Conservation (phyloP, 1,140 invertebrate genomes). For the Sitophilus oryzae region DNA sequence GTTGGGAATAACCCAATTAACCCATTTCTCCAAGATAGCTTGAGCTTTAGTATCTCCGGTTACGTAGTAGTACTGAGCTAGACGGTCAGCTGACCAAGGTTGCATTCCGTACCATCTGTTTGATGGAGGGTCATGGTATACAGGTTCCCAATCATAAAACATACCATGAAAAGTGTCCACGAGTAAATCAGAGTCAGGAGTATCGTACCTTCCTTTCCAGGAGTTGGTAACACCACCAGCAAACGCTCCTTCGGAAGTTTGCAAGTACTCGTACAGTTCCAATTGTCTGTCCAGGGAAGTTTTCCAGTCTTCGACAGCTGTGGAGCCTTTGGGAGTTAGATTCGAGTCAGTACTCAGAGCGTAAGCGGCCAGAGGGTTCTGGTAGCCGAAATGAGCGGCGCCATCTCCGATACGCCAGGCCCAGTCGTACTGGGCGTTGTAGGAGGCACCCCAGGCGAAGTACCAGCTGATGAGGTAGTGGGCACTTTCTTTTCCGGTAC, state of each 20-base stretch:
- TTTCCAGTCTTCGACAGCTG: constrained; percentile 21
- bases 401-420: constrained; percentile 24
- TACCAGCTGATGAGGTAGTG: constrained; percentile 25
- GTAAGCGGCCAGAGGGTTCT: constrained; percentile 25
- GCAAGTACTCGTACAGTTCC: constrained; percentile 24
- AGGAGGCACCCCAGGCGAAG: constrained; percentile 21
- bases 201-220: constrained; percentile 26
- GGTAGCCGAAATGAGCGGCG: constrained; percentile 23
- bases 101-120: constrained; percentile 29
- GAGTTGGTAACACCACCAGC: constrained; percentile 25
- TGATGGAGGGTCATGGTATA: constrained; percentile 24
- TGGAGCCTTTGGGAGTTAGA: constrained; percentile 20
- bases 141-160: constrained; percentile 28
- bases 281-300: constrained; percentile 25
- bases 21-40: constrained; percentile 24
- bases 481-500: constrained; percentile 21
- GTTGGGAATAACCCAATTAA: constrained; percentile 14
- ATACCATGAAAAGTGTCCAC: constrained; percentile 22
- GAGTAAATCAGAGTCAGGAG: constrained; percentile 14
- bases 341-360: constrained; percentile 15
- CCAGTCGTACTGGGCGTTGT: constrained; percentile 10
- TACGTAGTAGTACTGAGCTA: constrained; percentile 27
- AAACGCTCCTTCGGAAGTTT: constrained; percentile 25
- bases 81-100: constrained; percentile 25
- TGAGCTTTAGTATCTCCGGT: constrained; percentile 20